These are phyloP conservation scores for Apeltes quadracus DNA, from an alignment of 2,113 vertebrate genomes.

Conservation along the genomic window DNA sequence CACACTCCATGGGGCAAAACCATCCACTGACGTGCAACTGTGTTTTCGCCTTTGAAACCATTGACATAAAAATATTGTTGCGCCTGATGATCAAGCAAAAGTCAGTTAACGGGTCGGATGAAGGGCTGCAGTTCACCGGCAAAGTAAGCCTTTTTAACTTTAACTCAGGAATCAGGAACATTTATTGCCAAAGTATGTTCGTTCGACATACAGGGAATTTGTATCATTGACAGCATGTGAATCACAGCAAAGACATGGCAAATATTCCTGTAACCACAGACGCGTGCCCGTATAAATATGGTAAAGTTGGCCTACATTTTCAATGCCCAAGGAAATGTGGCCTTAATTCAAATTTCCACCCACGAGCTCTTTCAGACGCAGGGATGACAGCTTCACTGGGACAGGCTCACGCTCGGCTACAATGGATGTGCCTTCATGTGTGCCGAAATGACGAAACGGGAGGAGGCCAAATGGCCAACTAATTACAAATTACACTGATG, in stretches of 20 bases:
- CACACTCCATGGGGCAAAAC: too few relatives aligned
- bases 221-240: neutral
- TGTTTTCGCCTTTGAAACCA: neutral
- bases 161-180: too few relatives aligned
- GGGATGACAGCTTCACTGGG: conserved; percentile 43
- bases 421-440: conserved; percentile 14
- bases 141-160: neutral
- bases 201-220: too few relatives aligned
- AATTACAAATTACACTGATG: conserved; percentile 24
- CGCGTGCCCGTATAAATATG: conserved; percentile 46
- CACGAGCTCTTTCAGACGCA: conserved; percentile 44
- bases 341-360: conserved; percentile 68
- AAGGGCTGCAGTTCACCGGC: too few relatives aligned
- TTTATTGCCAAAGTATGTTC: too few relatives aligned
- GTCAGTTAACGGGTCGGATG: too few relatives aligned
- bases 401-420: conserved; percentile 31
- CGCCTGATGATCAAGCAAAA: too few relatives aligned
- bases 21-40: too few relatives aligned
- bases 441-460: conserved; percentile 21
- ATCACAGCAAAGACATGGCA: conserved; percentile 22
- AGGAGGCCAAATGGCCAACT: conserved; percentile 17
- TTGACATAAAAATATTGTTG: neutral
- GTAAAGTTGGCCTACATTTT: conserved; percentile 67
- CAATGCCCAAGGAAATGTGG: conserved; percentile 63
- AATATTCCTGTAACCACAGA: conserved; percentile 10